Percentiles rank a stretch among this genome's conserved stretches.
These are phyloP conservation scores for Microtus ochrogaster DNA, from an alignment of 2,113 vertebrate genomes.

Conservation along the genomic window DNA sequence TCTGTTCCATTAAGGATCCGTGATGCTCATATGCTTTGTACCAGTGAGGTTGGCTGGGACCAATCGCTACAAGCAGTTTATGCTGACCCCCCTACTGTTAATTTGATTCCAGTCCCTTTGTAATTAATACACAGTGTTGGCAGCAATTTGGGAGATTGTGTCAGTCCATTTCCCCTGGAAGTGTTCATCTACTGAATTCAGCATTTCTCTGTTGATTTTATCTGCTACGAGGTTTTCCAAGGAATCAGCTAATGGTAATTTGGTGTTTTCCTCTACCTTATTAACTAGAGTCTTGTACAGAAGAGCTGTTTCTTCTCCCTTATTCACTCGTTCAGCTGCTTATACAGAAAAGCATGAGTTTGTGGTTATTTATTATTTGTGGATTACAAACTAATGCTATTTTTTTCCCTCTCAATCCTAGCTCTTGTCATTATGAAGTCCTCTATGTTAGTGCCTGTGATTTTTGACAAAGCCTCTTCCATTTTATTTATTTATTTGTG, in stretches of 20 bases:
- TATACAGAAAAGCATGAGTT: neutral
- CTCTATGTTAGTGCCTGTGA: neutral
- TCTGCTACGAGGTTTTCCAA: neutral
- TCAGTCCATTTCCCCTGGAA: neutral
- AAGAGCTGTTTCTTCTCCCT: neutral
- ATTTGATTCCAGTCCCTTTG: neutral
- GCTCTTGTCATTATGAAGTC: neutral
- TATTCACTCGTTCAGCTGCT: neutral
- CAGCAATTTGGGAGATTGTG: neutral
- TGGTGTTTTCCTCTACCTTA: neutral
- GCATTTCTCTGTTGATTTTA: neutral
- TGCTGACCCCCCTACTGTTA: neutral
- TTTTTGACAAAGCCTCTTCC: neutral
- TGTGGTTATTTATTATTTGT: neutral
- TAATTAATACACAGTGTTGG: neutral
- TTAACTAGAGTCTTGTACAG: neutral
- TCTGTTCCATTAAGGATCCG: neutral
- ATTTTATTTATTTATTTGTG: neutral
- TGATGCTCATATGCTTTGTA: neutral
- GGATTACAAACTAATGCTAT: neutral
- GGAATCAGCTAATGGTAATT: neutral
- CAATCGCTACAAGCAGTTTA: neutral
- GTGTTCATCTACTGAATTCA: neutral
- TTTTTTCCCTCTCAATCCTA: neutral
- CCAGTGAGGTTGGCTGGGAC: neutral